Base-by-base conservation (phyloP, 1,140 invertebrate species). In the Aplysia californica region DNA sequence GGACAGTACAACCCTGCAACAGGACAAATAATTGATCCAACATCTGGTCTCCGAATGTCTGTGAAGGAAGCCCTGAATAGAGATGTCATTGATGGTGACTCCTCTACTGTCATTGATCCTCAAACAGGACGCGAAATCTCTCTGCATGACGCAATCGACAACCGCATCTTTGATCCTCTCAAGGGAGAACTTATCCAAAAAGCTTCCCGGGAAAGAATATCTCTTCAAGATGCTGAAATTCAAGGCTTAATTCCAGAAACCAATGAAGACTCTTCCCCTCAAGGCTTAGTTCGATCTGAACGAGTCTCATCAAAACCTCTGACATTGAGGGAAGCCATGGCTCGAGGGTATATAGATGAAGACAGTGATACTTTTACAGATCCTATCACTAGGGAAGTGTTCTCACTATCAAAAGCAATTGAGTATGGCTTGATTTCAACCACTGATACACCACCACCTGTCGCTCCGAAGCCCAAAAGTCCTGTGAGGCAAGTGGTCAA, bases 361-460 rank as follows among this genome's bases (percentile, higher is more conserved):
- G 92, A 94, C 35, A 94, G 93, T 26, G 95, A 95, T 0, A 87
- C 87, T 21, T 83, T 95, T 94, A 81, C 64, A 69, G 94, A 97
- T 91, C 94, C 95, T n/a, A 91, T 94, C 83, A 92, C 93, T 80
- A 95, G 95, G 75, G 93, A 96, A 80, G 89, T 93, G 1, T 84
- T 98, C 6, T 94, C 92, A 23, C 65, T 98, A 81, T 96, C 97
- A 87, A 92, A 93, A 75, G 97, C 97, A 44, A 89, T 97, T 72
- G 91, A 93, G 56, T 94, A 93, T 84, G 86, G 86, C 10, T 83
- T 80, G 33, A 84, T 87, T 64, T 75, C 78, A 36, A 66, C 64
- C n/a, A 72, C 76, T 65, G 69, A 76, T 41, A 56, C 44, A 69
- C 73, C 76, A 29, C 70, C 70, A 44, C 66, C 72, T 38, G 76